Base-by-base conservation (phyloP, 1,140 invertebrate species). In the Dreissena polymorpha region DNA sequence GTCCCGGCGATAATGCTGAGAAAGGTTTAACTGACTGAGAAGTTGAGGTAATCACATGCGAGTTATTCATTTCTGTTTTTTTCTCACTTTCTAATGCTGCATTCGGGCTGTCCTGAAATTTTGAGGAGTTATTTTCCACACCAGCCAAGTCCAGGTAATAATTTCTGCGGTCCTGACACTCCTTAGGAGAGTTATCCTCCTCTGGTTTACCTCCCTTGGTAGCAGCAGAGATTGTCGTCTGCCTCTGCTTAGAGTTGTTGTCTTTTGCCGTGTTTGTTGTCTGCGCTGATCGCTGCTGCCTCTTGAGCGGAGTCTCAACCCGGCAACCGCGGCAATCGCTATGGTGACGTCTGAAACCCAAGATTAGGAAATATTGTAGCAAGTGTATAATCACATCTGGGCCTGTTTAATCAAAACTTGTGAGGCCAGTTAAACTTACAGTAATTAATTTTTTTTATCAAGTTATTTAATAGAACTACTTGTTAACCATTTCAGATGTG, bases 111-210 rank as follows among this genome's bases (percentile, higher is more conserved):
- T 86, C 80, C 51, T 89, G 88, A 74, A 91, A 89, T 65, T 90
- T 89, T 2, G 90, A 85, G 10, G 88, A 81, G 51, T 87, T 91
- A 78, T 92, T 91, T 83, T 94, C 93, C 16, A 93, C 88, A 3
- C 93, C 93, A 12, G 93, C 93, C 65, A 94, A 84, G 85, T 94
- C 93, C 21, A 93, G 88, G 81, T 93, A 94, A 85, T 93, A 93
- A 85, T 93, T 93, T 2, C 91, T 80, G 2, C 92, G 83, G 73
- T 93, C 92, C 72, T 91, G 89, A 73, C 91, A 90, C 85, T 93
- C 92, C 60, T 89, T 89, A 1, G 89, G 74, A 27, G 80, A 69
- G 51, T 87, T 86, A 39, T 85, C 73, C 53, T 78, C 70, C 57
- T 68, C 76, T 27, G 53, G 69, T 53, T 76, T 85, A 50, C 65